Evolutionary conservation across 2,797 vertebrate species (phyloP), one percentile per base, ranked within the genome.

Genomic region (Phrynocephalus forsythii): DNA sequence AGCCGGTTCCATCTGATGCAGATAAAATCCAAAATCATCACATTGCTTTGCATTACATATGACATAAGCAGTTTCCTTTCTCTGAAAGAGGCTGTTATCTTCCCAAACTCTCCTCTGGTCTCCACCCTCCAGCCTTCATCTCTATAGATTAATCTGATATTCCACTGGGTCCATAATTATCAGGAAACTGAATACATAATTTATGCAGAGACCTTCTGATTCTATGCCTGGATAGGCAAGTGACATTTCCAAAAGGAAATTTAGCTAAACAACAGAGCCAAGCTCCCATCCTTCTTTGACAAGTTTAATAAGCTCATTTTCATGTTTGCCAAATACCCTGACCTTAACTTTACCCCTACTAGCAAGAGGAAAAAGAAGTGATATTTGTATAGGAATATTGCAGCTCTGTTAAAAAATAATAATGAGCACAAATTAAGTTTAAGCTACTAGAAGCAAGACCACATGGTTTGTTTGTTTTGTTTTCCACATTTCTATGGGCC

Each of bases 161-260:
- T 91, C 89, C 84, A 87, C 63, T 82, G 84, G 87, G 88, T 26
- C 24, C 50, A 1, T 87, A 91, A 90, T 93, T 88, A 85, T 66
- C 2, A 0, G 87, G 86, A 86, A 88, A 69, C 48, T 75, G 85
- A 86, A 83, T 91, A 20, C 86, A 83, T 92, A 85, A 90, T 91
- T 94, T 82, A 87, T 93, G 30, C 18, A 2, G 82, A 88, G 69
- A 63, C 85, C 84, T 93, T 79, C 84, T 90, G 88, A 18, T 67
- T 75, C 60, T 11, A 50, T 63, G 73, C 83, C 87, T 93, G 1
- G 0, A 86, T 72, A 87, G 87, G 84, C 81, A 87, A 60, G 86
- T 88, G 95, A 82, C 86, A 88, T 91, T 94, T 94, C 90, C 91
- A 63, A 67, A 44, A n/a, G 81, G 89, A 88, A 91, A 76, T 66